These are phyloP conservation scores for Cerastoderma edule DNA, from an alignment of 2,888 invertebrate genomes.

Conservation along the genomic window DNA sequence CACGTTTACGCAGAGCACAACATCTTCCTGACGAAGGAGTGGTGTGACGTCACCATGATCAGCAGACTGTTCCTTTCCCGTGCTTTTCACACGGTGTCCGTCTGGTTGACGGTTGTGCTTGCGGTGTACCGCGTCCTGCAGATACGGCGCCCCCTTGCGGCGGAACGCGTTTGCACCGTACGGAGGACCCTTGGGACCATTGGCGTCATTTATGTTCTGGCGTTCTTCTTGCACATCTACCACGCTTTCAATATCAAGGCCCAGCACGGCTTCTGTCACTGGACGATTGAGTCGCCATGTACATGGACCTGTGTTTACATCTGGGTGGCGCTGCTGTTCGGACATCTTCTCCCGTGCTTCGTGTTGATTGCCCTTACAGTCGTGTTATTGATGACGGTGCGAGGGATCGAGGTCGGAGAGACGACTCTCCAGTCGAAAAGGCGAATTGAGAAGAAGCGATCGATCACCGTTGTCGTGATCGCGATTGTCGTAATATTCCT, in stretches of 20 bases:
- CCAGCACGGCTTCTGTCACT: constrained; percentile 39
- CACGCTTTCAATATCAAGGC: constrained; percentile 54
- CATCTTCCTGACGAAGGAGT: constrained; percentile 39
- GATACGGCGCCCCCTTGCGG: constrained; percentile 52
- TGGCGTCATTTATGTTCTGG: constrained; percentile 48
- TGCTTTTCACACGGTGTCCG: constrained; percentile 65
- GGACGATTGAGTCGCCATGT: constrained; percentile 47
- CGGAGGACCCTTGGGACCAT: constrained; percentile 50
- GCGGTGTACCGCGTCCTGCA: constrained; percentile 58
- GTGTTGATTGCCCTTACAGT: constrained; percentile 29
- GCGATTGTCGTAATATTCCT: constrained; percentile 52
- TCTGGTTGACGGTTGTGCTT: constrained; percentile 63
- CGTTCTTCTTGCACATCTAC: constrained; percentile 57
- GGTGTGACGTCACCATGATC: constrained; percentile 53
- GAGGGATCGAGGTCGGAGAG: not conserved
- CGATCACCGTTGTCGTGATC: constrained; percentile 42
- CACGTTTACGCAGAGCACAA: constrained; percentile 38
- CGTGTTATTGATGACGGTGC: constrained; percentile 24
- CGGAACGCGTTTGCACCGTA: constrained; percentile 50
- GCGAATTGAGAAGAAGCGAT: constrained; percentile 22
- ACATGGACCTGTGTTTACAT: constrained; percentile 52
- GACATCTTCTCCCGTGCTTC: constrained; percentile 41
- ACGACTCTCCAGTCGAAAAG: not conserved
- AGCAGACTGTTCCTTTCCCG: constrained; percentile 46
- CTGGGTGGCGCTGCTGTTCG: constrained; percentile 46